These are phyloP conservation scores for Lordiphosa stackelbergi DNA, from an alignment of 1,140 invertebrate species.

Conservation along the genomic window DNA sequence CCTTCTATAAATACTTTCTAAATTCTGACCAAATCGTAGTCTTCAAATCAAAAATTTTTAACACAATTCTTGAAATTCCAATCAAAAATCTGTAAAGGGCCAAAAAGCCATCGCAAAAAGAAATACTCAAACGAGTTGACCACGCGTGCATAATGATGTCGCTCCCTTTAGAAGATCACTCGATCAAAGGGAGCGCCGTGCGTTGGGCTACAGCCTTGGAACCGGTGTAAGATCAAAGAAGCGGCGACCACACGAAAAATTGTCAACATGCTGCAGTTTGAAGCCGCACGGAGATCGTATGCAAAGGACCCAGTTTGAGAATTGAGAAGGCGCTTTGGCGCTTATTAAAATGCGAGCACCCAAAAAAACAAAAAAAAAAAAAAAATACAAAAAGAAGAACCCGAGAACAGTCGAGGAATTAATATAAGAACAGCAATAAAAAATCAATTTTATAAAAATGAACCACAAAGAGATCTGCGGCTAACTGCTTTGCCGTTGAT, in stretches of 20 bases:
- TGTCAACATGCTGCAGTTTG: slow-evolving; percentile 58
- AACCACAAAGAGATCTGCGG: slow-evolving; percentile 16
- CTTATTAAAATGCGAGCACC: slow-evolving; percentile 59
- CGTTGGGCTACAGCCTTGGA: slow-evolving; percentile 14
- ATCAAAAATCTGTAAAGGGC: slow-evolving; percentile 6
- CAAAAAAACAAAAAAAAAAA: slow-evolving; percentile 1
- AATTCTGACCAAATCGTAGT: too few relatives aligned
- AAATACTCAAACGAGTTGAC: slow-evolving; percentile 48
- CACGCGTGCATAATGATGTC: slow-evolving; percentile 72
- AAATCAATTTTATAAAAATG: slow-evolving; percentile 68
- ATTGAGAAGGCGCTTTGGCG: slow-evolving; percentile 58
- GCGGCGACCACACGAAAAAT: slow-evolving; percentile 69
- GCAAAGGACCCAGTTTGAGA: slow-evolving; percentile 23
- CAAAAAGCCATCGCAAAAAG: slow-evolving; percentile 5
- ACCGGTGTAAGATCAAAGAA: slow-evolving; percentile 55
- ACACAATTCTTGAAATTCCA: slow-evolving; percentile 8
- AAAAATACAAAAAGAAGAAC: not conserved
- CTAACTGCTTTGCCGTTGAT: slow-evolving; percentile 12
- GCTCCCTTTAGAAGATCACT: slow-evolving; percentile 71
- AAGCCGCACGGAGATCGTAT: slow-evolving; percentile 13
- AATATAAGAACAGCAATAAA: slow-evolving; percentile 68
- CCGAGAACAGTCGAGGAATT: slow-evolving; percentile 37
- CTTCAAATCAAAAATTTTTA: slow-evolving; percentile 1
- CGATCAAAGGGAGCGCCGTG: slow-evolving; percentile 68
- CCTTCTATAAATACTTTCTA: too few relatives aligned